Conservation (phyloP, 2,113 vertebrate genomes). For the Orcinus orca region DNA sequence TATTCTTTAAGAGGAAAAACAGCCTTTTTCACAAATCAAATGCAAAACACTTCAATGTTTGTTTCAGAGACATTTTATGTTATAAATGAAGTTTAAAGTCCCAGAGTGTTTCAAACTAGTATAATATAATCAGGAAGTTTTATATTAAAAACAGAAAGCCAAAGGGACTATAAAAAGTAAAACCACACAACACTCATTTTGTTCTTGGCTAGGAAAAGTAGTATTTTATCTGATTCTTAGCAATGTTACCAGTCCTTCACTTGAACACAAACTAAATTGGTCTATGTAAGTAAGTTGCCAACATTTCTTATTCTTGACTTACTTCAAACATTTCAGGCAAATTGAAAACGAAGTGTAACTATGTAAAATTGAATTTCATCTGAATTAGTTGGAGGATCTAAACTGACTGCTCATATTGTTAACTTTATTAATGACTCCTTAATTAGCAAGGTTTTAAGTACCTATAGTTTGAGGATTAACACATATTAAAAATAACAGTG, state of each 20-base stretch:
- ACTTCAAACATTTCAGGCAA: slow-evolving; percentile 67
- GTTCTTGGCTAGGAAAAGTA: background rate
- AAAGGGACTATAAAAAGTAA: background rate
- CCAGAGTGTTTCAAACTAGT: background rate
- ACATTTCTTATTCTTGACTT: slow-evolving; percentile 62
- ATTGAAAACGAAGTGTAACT: slow-evolving; percentile 73
- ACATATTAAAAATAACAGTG: slow-evolving; percentile 80
- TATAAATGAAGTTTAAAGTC: background rate
- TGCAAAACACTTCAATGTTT: background rate
- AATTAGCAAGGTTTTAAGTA: slow-evolving; percentile 82
- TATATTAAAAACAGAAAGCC: background rate
- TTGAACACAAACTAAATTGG: slow-evolving; percentile 48
- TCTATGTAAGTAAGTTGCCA: background rate
- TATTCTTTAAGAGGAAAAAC: background rate
- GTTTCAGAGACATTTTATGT: background rate
- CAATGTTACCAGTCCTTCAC: slow-evolving; percentile 24
- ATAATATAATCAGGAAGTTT: background rate
- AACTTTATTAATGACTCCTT: slow-evolving; percentile 80
- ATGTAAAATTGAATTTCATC: slow-evolving; percentile 74
- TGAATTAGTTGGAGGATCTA: slow-evolving; percentile 72
- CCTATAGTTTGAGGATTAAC: slow-evolving; percentile 79
- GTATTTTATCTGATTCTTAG: background rate
- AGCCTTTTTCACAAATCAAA: background rate
- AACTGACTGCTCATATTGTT: slow-evolving; percentile 81
- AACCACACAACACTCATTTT: background rate